Evolutionary conservation across 2,113 vertebrate species (phyloP).

Genomic region (Tenrec ecaudatus): DNA sequence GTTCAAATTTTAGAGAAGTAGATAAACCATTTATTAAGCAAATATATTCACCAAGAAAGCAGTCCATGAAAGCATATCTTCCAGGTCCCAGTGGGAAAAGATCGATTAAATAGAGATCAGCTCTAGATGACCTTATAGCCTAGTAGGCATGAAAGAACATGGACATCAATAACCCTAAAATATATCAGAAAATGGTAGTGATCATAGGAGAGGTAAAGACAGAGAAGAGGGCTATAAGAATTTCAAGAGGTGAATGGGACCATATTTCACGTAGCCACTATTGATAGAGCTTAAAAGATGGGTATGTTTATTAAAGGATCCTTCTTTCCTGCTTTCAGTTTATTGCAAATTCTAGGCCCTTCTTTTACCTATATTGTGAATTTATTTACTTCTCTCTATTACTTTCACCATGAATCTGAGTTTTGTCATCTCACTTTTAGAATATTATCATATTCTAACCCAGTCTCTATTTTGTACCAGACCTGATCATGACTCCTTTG

Average conservation of each 20-base stretch:
- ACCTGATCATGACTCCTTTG: background rate
- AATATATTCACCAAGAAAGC: background rate
- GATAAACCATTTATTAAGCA: background rate
- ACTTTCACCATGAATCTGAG: background rate
- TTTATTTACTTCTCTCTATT: slow-evolving; percentile 1
- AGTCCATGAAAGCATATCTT: background rate
- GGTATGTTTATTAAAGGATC: background rate
- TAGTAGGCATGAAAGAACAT: background rate
- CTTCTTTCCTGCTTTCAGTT: slow-evolving; percentile 3
- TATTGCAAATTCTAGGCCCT: slow-evolving; percentile 17
- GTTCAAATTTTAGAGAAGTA: background rate
- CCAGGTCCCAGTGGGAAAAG: background rate
- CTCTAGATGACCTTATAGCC: background rate
- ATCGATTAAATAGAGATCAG: background rate
- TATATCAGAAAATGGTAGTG: background rate
- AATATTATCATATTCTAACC: background rate
- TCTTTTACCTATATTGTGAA: background rate
- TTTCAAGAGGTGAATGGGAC: background rate
- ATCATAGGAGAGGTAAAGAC: background rate
- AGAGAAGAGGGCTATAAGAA: background rate
- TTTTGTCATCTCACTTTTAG: background rate
- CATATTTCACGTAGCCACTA: background rate
- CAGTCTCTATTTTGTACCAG: background rate
- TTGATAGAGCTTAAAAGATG: background rate
- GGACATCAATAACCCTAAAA: background rate